Base-by-base conservation (phyloP, 2,797 vertebrate species). In the Gallinago nigripennis region DNA sequence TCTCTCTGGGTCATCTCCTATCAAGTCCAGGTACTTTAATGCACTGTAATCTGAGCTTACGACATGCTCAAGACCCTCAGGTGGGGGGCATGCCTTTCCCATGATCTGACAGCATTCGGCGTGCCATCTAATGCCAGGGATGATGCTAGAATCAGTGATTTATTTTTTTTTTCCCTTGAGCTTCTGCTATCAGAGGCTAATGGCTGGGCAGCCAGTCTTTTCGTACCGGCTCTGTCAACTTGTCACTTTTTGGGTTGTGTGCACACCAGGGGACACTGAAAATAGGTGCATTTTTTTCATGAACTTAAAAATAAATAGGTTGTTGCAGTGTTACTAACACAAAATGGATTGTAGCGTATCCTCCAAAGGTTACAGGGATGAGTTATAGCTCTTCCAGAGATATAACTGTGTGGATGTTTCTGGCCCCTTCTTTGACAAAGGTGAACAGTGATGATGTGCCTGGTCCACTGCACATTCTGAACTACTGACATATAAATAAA, bases 401-500 rank as follows among this genome's bases (percentile, higher is more conserved):
- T 93, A 80, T 8, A 91, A 45, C 66, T 35, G 31, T 3, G 0
- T 90, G 85, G 85, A 92, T 94, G 90, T 81, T 95, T 79, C 91
- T 88, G 65, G 93, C 46, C 77, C n/a, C 65, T 89, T 94, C 80
- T 93, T 91, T 94, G 81, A 94, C 82, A 93, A 93, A 95, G 95
- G 93, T 96, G 95, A 97, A 58, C 48, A 56, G 80, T 76, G 92
- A 88, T 94, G 82, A 96, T 97, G 94, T 94, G 72, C 81, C 76
- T 90, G 83, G 93, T 96, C 95, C 93, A 56, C 66, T 94, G 96
- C 92, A 95, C 91, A 84, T 80, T 95, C 80, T 92, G 94, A 96
- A 90, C 90, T 92, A 72, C 75, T 94, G 95, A 94, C 96, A 93
- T 83, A 90, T 91, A 94, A 97, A 95, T 95, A 90, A 94, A 97